Percentiles rank a stretch among this genome's conserved stretches.
phyloP scores from a whole-genome alignment of 1,140 invertebrate genomes.

The Zaprionus davidi region DNA sequence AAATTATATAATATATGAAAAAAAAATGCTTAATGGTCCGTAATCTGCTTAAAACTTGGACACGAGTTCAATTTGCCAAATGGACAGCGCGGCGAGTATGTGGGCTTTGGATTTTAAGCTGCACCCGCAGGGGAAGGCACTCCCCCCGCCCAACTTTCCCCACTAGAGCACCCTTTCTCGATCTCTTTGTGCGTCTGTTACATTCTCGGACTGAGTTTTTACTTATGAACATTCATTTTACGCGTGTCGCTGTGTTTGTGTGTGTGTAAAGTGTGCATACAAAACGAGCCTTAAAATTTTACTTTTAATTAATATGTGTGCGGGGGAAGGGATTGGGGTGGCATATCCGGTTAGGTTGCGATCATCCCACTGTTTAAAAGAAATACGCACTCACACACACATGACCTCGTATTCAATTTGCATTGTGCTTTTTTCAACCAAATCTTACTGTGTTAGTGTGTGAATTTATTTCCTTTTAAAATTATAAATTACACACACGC shows the following conservation, averaged over 20 bases:
- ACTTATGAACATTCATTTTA: conserved; percentile 68
- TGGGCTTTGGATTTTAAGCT: conserved; percentile 56
- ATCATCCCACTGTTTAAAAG: conserved; percentile 29
- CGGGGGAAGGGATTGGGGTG: background rate
- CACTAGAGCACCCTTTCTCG: background rate
- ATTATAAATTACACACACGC: conserved; percentile 54
- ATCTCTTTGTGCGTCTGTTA: conserved; percentile 29
- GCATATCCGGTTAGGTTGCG: conserved; percentile 2
- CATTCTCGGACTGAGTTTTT: conserved; percentile 55
- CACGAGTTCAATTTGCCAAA: conserved; percentile 81
- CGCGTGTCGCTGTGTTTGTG: conserved; percentile 11
- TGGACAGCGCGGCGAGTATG: conserved; percentile 29
- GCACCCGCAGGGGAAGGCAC: conserved; percentile 10
- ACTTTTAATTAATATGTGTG: conserved; percentile 70
- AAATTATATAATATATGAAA: conserved; percentile 54
- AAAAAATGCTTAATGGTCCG: conserved; percentile 82
- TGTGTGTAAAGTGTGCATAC: conserved; percentile 19
- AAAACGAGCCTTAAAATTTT: conserved; percentile 60
- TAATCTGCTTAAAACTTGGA: conserved; percentile 83
- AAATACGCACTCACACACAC: conserved; percentile 15
- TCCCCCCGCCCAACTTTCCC: background rate
- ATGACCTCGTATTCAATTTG: conserved; percentile 71
- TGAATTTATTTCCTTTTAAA: conserved; percentile 61
- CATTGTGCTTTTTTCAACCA: conserved; percentile 31
- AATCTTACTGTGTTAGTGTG: conserved; percentile 24